These are phyloP conservation scores for Paradisaea rubra DNA, from an alignment of 2,113 vertebrate species.

Conservation along the genomic window DNA sequence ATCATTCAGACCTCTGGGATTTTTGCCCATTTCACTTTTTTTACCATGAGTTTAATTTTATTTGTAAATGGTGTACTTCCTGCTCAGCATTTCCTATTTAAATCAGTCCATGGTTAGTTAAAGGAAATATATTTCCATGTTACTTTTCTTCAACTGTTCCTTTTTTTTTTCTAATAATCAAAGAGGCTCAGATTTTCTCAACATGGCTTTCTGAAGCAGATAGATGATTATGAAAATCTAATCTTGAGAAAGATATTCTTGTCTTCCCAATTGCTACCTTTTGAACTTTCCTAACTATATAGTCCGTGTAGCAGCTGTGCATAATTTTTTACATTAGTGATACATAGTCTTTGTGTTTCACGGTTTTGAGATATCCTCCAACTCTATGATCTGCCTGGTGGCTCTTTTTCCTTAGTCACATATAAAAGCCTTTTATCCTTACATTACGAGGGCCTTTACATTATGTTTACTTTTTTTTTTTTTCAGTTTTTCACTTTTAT, in stretches of 20 bases:
- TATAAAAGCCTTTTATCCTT: not conserved
- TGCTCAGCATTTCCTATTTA: not conserved
- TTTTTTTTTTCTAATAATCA: not conserved
- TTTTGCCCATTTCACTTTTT: not conserved
- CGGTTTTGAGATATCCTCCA: not conserved
- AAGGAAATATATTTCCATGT: not conserved
- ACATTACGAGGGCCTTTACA: not conserved
- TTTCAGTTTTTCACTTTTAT: not conserved
- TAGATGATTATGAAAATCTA: not conserved
- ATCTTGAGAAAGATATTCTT: not conserved
- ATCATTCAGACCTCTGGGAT: not conserved
- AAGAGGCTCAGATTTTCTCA: not conserved
- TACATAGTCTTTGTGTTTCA: not conserved
- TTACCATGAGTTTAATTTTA: not conserved
- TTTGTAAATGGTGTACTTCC: not conserved
- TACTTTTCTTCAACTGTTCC: not conserved
- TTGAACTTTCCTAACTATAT: not conserved
- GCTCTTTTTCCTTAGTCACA: not conserved
- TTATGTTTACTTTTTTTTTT: not conserved
- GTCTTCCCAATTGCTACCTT: not conserved
- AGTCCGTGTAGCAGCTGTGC: not conserved
- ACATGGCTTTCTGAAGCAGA: not conserved
- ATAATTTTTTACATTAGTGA: not conserved
- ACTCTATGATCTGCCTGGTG: not conserved
- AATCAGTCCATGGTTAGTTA: not conserved